Evolutionary conservation across 2,888 invertebrate genomes (phyloP).

Genomic region (Calameuta filiformis): DNA sequence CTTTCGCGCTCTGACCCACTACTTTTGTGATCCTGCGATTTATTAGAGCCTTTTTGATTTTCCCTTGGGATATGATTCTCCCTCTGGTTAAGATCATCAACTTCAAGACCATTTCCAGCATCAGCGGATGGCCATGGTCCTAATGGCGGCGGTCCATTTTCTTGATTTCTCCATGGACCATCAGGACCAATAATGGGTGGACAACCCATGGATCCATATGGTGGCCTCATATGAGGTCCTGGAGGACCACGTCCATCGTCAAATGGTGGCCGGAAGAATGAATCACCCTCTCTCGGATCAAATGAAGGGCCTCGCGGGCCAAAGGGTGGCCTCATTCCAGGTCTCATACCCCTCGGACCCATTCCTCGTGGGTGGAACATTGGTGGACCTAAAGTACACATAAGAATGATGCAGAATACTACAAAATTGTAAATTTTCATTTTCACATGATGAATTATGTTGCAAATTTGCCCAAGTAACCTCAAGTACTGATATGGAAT

Average conservation of each 20-base stretch:
- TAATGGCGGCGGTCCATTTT: constrained; percentile 40
- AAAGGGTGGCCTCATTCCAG: constrained; percentile 58
- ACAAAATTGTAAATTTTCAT: not conserved
- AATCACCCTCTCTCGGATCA: constrained; percentile 52
- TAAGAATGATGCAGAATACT: not conserved
- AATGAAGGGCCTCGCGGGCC: constrained; percentile 56
- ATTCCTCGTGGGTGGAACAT: constrained; percentile 64
- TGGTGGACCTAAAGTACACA: constrained; percentile 51
- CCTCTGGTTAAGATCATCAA: not conserved
- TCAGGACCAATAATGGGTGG: constrained; percentile 41
- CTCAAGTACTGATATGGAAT: not conserved
- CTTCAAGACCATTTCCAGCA: constrained; percentile 32
- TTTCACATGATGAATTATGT: not conserved
- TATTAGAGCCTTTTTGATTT: constrained; percentile 21
- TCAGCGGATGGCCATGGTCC: constrained; percentile 40
- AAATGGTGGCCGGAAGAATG: constrained; percentile 56
- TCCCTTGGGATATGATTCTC: constrained; percentile 18
- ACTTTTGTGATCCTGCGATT: constrained; percentile 30
- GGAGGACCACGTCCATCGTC: constrained; percentile 50
- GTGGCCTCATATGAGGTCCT: constrained; percentile 39
- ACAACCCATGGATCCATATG: constrained; percentile 41
- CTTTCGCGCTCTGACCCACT: constrained; percentile 33
- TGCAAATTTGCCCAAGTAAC: not conserved
- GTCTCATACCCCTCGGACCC: constrained; percentile 61
- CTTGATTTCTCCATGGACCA: constrained; percentile 49